These are phyloP conservation scores for Ephialtes manifestator DNA, from an alignment of 2,888 invertebrate genomes.

Conservation along the genomic window DNA sequence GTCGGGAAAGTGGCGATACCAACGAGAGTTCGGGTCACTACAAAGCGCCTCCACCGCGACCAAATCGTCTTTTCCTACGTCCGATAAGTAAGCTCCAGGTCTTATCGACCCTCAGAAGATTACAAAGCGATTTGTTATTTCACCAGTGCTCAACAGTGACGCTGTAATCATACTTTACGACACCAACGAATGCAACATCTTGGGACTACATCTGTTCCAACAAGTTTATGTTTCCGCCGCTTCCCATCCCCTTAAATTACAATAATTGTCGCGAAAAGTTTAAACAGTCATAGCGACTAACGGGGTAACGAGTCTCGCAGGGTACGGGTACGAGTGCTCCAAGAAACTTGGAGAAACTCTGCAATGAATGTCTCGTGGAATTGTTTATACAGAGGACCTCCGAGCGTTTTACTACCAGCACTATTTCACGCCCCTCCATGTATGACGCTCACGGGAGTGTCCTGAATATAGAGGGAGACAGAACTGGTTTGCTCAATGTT, in stretches of 20 bases:
- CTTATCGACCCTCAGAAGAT: conserved; percentile 20
- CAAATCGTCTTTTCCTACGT: neutral
- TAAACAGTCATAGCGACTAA: conserved; percentile 49
- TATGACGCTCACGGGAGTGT: conserved; percentile 34
- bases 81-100: conserved; percentile 10
- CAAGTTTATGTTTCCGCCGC: conserved; percentile 44
- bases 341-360: conserved; percentile 46
- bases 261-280: conserved; percentile 58
- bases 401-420: conserved; percentile 51
- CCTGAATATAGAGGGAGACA: conserved; percentile 28
- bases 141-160: neutral
- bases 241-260: conserved; percentile 46
- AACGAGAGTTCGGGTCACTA: neutral
- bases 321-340: neutral
- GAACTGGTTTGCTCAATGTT: conserved; percentile 13
- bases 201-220: conserved; percentile 46
- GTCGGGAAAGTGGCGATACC: neutral
- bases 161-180: conserved; percentile 1
- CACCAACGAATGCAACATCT: conserved; percentile 46
- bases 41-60: neutral
- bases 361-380: conserved; percentile 55
- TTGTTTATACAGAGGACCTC: conserved; percentile 53
- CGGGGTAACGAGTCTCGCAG: conserved; percentile 42
- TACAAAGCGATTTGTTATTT: neutral
- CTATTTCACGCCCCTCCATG: conserved; percentile 37